Evolutionary conservation across 2,888 invertebrate genomes (phyloP), one percentile per base, ranked within the genome.

Genomic region (Alcis repandata): DNA sequence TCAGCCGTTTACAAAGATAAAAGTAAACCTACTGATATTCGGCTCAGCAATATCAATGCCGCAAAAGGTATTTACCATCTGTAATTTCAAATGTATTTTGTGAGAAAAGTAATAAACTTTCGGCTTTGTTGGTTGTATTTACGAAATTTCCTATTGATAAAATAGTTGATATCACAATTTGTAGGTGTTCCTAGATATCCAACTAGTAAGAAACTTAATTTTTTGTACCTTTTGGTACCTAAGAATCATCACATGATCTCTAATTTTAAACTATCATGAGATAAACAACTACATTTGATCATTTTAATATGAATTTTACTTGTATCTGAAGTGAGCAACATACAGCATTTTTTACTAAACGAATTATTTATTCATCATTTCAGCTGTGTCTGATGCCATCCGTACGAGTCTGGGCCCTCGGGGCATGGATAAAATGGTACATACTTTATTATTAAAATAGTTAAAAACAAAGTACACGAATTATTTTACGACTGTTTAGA

Each of bases 361-460:
- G 13, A 1, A 3, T n/a, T 22, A 7, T 46, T 7, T 27, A 36
- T 19, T 36, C 32, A 54, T 67, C 43, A 57, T 76, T 76, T 67
- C 91, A 99, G 99, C 99, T 93, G 99, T 99, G 59, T 98, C 99
- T 71, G 98, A 99, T 98, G 99, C 99, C 13, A 98, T 99, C 81
- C 96, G 99, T 68, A 99, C 99, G 13, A 99, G 99, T 92, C 95
- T 99, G 90, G 99, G 99, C 3, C 99, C 99, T 19, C 95, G 98
- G 76, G 99, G 99, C 70, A 99, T 99, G 99, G 99, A 99, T 87
- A 99, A 99, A 95, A 99, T 99, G 99, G 97, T 98, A 33, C n/a
- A 51, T n/a, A 33, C 3, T 43, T 43, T 19, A 11, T 11, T 19
- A 11, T 45, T n/a, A n/a, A n/a, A n/a, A n/a, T n/a, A n/a, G n/a